phyloP scores from a whole-genome alignment of 2,888 invertebrate genomes.

The Escarpia spicata region DNA sequence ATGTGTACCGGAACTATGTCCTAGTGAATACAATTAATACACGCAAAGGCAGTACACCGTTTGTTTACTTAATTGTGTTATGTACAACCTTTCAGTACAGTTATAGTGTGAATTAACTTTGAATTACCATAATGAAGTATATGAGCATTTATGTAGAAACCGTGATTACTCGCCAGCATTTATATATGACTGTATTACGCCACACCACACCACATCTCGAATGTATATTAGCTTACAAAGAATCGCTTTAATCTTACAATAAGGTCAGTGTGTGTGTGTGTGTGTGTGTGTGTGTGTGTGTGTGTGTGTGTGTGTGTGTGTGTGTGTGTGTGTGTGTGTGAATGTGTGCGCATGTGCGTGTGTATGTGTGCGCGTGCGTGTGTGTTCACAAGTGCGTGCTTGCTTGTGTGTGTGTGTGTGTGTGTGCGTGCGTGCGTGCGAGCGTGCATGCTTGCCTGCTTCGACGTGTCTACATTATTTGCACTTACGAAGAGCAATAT shows the following conservation, averaged over 20 bases:
- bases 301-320: constrained; percentile 25
- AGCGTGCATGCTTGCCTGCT: neutral
- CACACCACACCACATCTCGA: neutral
- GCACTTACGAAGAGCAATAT: neutral
- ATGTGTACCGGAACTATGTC: neutral
- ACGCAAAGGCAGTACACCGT: neutral
- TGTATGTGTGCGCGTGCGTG: neutral
- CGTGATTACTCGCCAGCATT: neutral
- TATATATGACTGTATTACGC: neutral
- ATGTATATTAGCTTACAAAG: too few relatives aligned
- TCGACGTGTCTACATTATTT: neutral
- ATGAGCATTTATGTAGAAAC: neutral
- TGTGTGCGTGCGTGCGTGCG: constrained; percentile 23
- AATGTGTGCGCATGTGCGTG: constrained; percentile 25
- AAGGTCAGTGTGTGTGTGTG: neutral
- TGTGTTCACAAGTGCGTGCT: neutral
- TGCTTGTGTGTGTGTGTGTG: constrained; percentile 18
- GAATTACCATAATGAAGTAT: neutral
- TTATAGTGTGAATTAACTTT: neutral
- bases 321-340: constrained; percentile 29
- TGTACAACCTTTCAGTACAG: neutral
- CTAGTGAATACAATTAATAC: too few relatives aligned
- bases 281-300: constrained; percentile 9
- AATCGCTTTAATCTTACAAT: neutral
- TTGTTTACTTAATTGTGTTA: neutral